Base-by-base conservation (phyloP, 1,140 invertebrate species). In the Zaprionus gabonicus region DNA sequence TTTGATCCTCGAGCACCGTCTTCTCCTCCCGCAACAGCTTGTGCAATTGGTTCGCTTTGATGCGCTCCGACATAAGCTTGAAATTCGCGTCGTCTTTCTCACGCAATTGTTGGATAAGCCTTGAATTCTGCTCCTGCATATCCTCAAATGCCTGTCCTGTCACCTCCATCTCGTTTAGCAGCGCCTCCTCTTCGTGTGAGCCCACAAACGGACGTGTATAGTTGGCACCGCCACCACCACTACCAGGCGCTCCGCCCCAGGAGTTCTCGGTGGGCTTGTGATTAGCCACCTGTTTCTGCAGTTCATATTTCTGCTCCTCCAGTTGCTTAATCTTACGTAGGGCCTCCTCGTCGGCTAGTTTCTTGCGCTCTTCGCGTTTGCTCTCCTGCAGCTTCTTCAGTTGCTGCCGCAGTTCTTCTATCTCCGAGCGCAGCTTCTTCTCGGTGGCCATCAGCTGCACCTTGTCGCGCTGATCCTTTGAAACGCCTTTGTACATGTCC, bases 21-120 rank as follows among this genome's bases (percentile, higher is more conserved):
- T 93, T 93, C 56, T 99, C 98, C 92, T 99, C 99, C 20, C 97
- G 93, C 31, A 99, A 95, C 68, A 99, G 93, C 93, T 99, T 99
- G 91, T 99, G 98, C 65, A 99, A 95, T 80, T 99, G 98, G 93
- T 99, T 99, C 5, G 98, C 97, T 93, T 99, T 99, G 60, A 99
- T 99, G 62, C 98, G 93, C 90, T 99, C 99, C 0, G 98, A 98
- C 98, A 99, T 99, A 0, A 99, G 95, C 93, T 99, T 99, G 90
- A 99, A 99, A 93, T 99, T 99, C 3, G 99, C 98, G 92, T 99
- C 99, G 93, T 99, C 99, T 91, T 99, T 99, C 92, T 99, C 99
- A 3, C 98, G 94, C 17, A 99, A 93, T 93, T 99, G 98, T 85
- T 99, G 98, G 59, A 99, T 97, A 12, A 99, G 94, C 31, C 99